A percentile compares a stretch with the other conserved stretches of the same genome.
These are phyloP conservation scores for Diabrotica balteata DNA, from an alignment of 2,888 invertebrate genomes.

Conservation along the genomic window DNA sequence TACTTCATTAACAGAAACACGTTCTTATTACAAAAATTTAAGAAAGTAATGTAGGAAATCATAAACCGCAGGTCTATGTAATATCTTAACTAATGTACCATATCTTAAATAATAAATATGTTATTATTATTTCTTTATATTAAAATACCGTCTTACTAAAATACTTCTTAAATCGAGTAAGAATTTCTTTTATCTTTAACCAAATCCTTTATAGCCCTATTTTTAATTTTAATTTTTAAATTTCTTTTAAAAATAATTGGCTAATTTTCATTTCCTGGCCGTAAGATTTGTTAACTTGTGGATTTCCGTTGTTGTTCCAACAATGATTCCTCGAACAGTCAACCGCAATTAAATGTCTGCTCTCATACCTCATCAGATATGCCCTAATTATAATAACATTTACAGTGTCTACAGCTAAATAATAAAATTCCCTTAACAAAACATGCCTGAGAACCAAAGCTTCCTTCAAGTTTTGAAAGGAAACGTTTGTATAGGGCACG, in stretches of 20 bases:
- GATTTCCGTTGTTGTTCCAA: conserved; percentile 38
- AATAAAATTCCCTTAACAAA: conserved; percentile 51
- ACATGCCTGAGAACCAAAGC: conserved; percentile 51
- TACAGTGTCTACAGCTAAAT: conserved; percentile 49
- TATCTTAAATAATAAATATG: too few relatives aligned
- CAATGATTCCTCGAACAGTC: conserved; percentile 40
- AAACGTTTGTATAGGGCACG: conserved; percentile 22
- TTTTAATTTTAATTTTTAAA: neutral
- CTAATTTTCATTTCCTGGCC: conserved; percentile 47
- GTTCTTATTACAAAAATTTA: too few relatives aligned
- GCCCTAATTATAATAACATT: conserved; percentile 57
- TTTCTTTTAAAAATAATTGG: conserved; percentile 38
- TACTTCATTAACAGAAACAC: too few relatives aligned
- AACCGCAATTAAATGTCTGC: conserved; percentile 45
- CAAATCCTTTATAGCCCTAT: too few relatives aligned
- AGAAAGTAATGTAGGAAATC: too few relatives aligned
- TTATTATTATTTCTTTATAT: too few relatives aligned
- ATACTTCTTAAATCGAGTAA: too few relatives aligned
- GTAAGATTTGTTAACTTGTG: conserved; percentile 33
- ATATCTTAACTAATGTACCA: too few relatives aligned
- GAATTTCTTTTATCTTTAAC: too few relatives aligned
- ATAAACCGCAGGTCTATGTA: too few relatives aligned
- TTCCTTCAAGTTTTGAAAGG: conserved; percentile 25
- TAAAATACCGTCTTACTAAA: too few relatives aligned
- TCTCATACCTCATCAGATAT: conserved; percentile 57